Conservation (phyloP, 2,113 vertebrate genomes). For the Microcebus griseorufus region DNA sequence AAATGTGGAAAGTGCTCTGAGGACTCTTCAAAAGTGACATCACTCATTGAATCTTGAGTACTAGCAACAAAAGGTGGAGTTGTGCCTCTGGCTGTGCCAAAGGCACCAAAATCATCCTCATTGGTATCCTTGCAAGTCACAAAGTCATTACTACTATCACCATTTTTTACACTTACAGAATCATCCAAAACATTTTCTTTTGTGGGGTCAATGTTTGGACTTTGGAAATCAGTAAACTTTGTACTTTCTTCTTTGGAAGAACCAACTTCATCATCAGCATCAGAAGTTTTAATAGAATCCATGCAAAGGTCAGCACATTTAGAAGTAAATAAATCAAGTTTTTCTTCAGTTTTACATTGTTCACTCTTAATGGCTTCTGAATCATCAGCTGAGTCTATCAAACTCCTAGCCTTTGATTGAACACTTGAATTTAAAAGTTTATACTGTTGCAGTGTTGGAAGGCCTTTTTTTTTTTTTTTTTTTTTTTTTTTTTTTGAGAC, state of each 20-base stretch:
- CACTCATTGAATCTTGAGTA: conserved; percentile 72
- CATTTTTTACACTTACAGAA: conserved; percentile 76
- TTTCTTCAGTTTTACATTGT: conserved; percentile 59
- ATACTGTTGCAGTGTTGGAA: conserved; percentile 76
- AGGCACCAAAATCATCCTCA: conserved; percentile 88
- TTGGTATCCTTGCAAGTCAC: conserved; percentile 77
- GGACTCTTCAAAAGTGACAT: conserved; percentile 79
- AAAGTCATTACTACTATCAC: conserved; percentile 77
- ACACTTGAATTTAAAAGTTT: conserved; percentile 75
- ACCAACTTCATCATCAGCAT: conserved; percentile 54
- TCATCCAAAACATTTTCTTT: conserved; percentile 63
- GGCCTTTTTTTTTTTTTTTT: no score
- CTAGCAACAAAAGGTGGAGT: conserved; percentile 73
- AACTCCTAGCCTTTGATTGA: conserved; percentile 77
- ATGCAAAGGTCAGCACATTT: conserved; percentile 55
- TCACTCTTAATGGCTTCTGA: conserved; percentile 71
- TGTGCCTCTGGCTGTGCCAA: conserved; percentile 88
- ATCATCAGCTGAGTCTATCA: conserved; percentile 77
- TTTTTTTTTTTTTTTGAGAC: no score
- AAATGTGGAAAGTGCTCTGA: conserved; percentile 78
- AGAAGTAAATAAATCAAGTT: conserved; percentile 62
- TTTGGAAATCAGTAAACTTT: conserved; percentile 65
- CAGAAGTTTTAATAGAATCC: conserved; percentile 63
- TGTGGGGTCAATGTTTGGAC: conserved; percentile 65
- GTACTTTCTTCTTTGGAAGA: conserved; percentile 69